Percentiles rank a stretch among this genome's conserved stretches.
These are phyloP conservation scores for Botia almorhae DNA, from an alignment of 2,797 vertebrate genomes.

Conservation along the genomic window DNA sequence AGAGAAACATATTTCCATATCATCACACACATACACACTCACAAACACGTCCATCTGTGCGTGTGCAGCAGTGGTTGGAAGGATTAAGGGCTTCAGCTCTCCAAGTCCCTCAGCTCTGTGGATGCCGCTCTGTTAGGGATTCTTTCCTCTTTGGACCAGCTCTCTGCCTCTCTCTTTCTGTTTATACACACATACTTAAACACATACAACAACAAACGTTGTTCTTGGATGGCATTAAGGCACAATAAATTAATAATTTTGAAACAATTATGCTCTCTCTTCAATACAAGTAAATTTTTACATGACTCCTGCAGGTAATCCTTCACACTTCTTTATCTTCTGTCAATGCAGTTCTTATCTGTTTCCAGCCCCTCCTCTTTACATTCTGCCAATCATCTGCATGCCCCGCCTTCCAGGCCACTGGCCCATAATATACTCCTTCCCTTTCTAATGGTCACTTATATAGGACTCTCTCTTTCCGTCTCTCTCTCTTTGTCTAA, in stretches of 20 bases:
- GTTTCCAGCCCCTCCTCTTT: conserved; percentile 82
- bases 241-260: neutral
- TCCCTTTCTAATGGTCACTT: neutral
- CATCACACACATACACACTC: conserved; percentile 33
- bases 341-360: conserved; percentile 90
- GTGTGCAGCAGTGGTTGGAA: conserved; percentile 83
- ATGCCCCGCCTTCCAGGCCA: conserved; percentile 58
- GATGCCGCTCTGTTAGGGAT: conserved; percentile 66
- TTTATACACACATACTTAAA: conserved; percentile 45
- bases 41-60: conserved; percentile 58
- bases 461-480: conserved; percentile 15
- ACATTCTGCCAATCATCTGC: conserved; percentile 70
- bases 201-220: conserved; percentile 44
- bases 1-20: conserved; percentile 5
- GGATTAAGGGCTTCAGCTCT: conserved; percentile 80
- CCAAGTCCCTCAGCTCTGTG: conserved; percentile 78
- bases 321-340: conserved; percentile 72
- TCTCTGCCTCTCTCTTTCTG: conserved; percentile 56
- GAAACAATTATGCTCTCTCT: conserved; percentile 7
- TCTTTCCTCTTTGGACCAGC: conserved; percentile 59
- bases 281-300: neutral
- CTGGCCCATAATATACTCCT: conserved; percentile 27
- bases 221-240: neutral
- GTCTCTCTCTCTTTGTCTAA: conserved; percentile 22
- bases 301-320: neutral